A percentile compares a stretch with the other conserved stretches of the same genome.
Conservation (phyloP, 1,140 invertebrate species). For the Neuroterus valhalla region DNA sequence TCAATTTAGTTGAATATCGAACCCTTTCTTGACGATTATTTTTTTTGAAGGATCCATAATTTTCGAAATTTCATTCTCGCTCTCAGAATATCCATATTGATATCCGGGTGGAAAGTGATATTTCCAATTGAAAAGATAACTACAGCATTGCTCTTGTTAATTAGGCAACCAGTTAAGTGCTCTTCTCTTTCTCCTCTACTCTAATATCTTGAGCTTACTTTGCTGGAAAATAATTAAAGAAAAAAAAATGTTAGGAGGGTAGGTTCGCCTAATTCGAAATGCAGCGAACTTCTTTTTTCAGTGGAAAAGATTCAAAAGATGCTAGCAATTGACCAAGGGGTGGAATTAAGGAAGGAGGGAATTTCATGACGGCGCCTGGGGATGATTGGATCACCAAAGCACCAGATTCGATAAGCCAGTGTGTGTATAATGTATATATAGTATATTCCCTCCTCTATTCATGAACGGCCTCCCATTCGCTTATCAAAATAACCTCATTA, state of each 20-base stretch:
- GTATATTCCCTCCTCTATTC: not conserved
- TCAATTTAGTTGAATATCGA: too few species aligned
- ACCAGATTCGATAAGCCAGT: constrained; percentile 62
- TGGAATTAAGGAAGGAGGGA: constrained; percentile 65
- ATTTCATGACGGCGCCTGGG: constrained; percentile 69
- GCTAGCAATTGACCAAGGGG: constrained; percentile 63
- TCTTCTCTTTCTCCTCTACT: not conserved
- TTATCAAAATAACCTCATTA: constrained; percentile 66
- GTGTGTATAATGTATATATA: constrained; percentile 21
- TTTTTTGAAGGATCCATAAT: too few species aligned
- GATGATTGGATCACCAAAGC: constrained; percentile 72
- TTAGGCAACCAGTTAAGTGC: constrained; percentile 6
- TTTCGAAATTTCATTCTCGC: too few species aligned
- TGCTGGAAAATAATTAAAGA: not conserved
- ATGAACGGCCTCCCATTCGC: constrained; percentile 20
- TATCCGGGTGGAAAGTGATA: too few species aligned
- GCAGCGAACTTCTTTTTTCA: constrained; percentile 61
- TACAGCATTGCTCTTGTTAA: constrained; percentile 6
- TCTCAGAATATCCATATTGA: too few species aligned
- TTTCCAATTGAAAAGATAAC: too few species aligned
- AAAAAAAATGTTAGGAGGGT: constrained; percentile 34
- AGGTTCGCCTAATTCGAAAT: constrained; percentile 62
- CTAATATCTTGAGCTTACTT: not conserved
- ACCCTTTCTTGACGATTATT: too few species aligned
- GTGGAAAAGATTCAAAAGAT: constrained; percentile 46